Base-by-base conservation (phyloP, 2,113 vertebrate species). In the Hucho hucho region DNA sequence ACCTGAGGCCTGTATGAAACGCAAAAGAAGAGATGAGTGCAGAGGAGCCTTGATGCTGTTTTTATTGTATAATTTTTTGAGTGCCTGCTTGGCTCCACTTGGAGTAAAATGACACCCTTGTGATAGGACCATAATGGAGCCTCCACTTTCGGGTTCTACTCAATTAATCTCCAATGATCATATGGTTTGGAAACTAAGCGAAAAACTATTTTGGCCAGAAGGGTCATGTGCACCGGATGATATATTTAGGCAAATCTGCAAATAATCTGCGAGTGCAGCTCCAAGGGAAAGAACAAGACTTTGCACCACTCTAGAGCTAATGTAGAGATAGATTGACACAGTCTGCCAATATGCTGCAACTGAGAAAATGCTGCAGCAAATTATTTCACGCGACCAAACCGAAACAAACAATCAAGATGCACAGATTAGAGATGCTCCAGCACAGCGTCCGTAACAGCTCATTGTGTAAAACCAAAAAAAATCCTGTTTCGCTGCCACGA, bases 21-120 rank as follows among this genome's bases (percentile, higher is more conserved):
- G 82, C 72, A 79, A 75, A 72, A 49, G 64, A 14, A 64, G 75
- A 82, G 79, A 79, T 78, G 75, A 68, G 37, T 11, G 25, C 4
- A 56, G 29, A 72, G 28, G n/a, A 71, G 6, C 37, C 37, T 61
- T 71, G 65, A 70, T 71, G 47, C 28, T 71, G n/a, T 47, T 61
- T 61, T 61, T 56, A 12, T 22, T 24, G 18, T 61, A 18, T 18
- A 1, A n/a, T 61, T 61, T 61, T 61, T 53, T 4, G 49, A 53
- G 13, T 53, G 49, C 49, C 49, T 53, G 16, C 49, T 18, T 53
- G 3, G 49, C 16, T 14, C 49, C 49, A 28, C 16, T 25, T 29
- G 4, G 64, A 28, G 64, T 65, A 28, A 65, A 28, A 65, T 65
- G 4, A 65, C 64, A 29, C 11, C 63, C 25, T 28, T 13, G 12